Evolutionary conservation across 2,888 invertebrate species (phyloP).

Genomic region (Nymphalis polychloros): DNA sequence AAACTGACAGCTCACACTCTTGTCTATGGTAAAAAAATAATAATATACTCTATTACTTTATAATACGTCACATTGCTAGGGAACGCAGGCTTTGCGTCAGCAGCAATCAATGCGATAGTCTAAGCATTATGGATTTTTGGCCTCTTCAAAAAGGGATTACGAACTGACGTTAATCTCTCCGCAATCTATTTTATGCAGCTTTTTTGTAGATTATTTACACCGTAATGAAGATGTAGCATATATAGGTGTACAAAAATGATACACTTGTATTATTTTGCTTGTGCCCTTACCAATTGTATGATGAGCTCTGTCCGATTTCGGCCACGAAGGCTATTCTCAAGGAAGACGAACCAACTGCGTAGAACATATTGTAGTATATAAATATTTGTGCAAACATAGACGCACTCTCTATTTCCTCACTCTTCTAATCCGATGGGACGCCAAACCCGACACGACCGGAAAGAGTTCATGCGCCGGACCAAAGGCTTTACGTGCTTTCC

Average conservation of each 20-base stretch:
- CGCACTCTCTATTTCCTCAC: too few relatives aligned
- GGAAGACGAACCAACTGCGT: too few relatives aligned
- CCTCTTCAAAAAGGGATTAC: constrained; percentile 39
- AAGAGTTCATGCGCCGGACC: too few relatives aligned
- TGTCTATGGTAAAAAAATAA: constrained; percentile 34
- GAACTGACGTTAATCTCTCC: constrained; percentile 41
- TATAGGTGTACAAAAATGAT: background rate
- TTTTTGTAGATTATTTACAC: constrained; percentile 39
- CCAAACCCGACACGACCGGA: too few relatives aligned
- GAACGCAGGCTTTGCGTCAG: constrained; percentile 14
- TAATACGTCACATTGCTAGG: constrained; percentile 1
- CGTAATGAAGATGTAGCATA: constrained; percentile 38
- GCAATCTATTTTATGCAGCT: constrained; percentile 35
- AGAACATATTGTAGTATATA: too few relatives aligned
- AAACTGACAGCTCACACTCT: constrained; percentile 54
- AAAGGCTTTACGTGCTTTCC: too few relatives aligned
- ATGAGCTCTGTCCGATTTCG: too few relatives aligned
- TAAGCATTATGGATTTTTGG: constrained; percentile 33
- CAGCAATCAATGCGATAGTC: constrained; percentile 28
- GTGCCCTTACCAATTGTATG: too few relatives aligned
- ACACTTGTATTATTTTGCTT: too few relatives aligned
- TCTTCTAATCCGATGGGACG: too few relatives aligned
- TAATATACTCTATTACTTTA: constrained; percentile 35
- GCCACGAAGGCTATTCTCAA: too few relatives aligned
- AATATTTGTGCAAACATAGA: too few relatives aligned